Percentiles rank a stretch among this genome's conserved stretches.
Conservation (phyloP, 2,797 vertebrate genomes). For the Hoplostethus mediterraneus region DNA sequence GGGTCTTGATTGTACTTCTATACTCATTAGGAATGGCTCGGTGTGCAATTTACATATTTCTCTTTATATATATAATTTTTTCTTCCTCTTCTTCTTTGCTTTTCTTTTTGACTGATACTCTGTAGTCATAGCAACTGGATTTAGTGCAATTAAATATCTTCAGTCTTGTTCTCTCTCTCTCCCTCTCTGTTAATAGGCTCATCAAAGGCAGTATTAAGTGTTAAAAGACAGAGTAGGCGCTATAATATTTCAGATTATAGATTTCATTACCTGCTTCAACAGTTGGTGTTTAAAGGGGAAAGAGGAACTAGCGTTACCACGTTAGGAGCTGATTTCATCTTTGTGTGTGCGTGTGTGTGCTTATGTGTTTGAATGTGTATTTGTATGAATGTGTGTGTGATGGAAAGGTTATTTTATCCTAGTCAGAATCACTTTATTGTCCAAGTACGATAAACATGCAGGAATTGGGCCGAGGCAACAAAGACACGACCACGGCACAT, state of each 20-base stretch:
- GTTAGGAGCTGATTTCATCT: background rate
- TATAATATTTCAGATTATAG: slow-evolving; percentile 4
- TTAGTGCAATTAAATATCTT: slow-evolving; percentile 6
- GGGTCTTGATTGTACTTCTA: background rate
- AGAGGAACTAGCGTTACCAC: background rate
- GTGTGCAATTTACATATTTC: background rate
- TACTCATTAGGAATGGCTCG: background rate
- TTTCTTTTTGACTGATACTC: background rate
- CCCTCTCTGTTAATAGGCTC: slow-evolving; percentile 37
- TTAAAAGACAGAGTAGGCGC: slow-evolving; percentile 1
- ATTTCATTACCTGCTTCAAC: slow-evolving; percentile 20
- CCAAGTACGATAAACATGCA: too few relatives aligned
- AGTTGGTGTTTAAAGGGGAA: background rate
- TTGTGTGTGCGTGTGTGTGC: background rate
- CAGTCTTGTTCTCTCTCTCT: background rate
- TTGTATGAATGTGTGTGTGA: too few relatives aligned
- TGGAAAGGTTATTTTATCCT: too few relatives aligned
- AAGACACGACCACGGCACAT: too few relatives aligned
- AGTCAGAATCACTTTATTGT: too few relatives aligned
- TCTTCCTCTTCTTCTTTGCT: background rate
- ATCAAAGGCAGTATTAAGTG: slow-evolving; percentile 37
- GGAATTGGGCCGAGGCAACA: too few relatives aligned
- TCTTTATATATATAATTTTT: background rate
- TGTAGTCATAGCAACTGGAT: slow-evolving; percentile 19
- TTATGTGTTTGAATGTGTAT: too few relatives aligned